These are phyloP conservation scores for Actinia tenebrosa DNA, from an alignment of 64 coral and sea anemone genomes.

Conservation along the genomic window DNA sequence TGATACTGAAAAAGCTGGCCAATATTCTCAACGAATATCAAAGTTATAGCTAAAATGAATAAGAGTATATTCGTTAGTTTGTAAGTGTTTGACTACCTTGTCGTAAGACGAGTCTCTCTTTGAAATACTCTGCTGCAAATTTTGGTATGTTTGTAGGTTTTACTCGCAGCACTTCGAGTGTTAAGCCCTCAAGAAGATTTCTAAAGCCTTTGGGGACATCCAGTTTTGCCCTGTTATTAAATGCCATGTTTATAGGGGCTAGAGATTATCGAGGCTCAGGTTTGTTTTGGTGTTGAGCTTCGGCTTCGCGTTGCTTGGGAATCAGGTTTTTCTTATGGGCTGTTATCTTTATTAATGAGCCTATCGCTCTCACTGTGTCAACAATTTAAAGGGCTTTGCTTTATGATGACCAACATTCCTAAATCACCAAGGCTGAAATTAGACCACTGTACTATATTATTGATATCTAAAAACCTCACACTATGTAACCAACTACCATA, in stretches of 20 bases:
- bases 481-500: no score
- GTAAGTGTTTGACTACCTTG: conserved; percentile 45
- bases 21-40: no score
- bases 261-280: background rate
- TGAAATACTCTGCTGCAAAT: conserved; percentile 80
- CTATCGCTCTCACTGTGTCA: background rate
- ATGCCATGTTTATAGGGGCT: background rate
- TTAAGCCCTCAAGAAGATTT: conserved; percentile 72
- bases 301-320: background rate
- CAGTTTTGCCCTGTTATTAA: background rate
- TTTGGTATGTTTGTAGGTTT: conserved; percentile 59
- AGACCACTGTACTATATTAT: no score
- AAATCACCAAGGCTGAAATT: background rate
- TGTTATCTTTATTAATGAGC: conserved; percentile 1
- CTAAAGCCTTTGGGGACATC: conserved; percentile 76
- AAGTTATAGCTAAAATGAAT: no score
- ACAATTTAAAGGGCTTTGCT: background rate
- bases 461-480: no score
- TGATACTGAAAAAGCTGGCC: no score
- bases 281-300: no score
- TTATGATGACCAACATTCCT: background rate
- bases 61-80: background rate
- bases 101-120: conserved; percentile 45
- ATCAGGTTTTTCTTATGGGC: background rate
- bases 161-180: conserved; percentile 59